Percentiles rank a stretch among this genome's conserved stretches.
Conservation (phyloP, 37 sponge, comb jelly and placozoan species). For the Spongia lamella region DNA sequence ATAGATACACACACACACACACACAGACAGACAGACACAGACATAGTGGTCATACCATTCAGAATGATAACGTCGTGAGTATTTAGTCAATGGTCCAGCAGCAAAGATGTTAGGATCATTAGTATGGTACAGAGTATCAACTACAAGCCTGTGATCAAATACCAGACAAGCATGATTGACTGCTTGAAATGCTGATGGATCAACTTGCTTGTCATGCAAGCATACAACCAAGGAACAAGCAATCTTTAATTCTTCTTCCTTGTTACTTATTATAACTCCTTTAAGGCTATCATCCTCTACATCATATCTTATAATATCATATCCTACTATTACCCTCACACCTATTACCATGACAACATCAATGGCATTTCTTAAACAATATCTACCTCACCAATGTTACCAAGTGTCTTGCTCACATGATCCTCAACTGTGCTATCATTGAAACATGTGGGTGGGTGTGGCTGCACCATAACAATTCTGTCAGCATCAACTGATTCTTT, state of each 20-base stretch:
- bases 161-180: conserved; percentile 95
- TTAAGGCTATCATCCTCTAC: conserved; percentile 7
- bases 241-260: not conserved
- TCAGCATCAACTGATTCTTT: conserved; percentile 29
- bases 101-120: conserved; percentile 89
- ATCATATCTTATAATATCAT: not conserved
- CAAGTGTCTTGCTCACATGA: conserved; percentile 43
- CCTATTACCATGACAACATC: not conserved
- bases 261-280: not conserved
- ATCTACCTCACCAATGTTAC: not conserved
- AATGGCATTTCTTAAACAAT: not conserved
- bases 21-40: not conserved
- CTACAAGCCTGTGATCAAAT: conserved; percentile 87
- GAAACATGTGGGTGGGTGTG: conserved; percentile 48
- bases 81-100: conserved; percentile 95
- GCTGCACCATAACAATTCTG: conserved; percentile 43
- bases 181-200: conserved; percentile 77
- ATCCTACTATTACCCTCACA: conserved; percentile 18
- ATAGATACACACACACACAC: conserved; percentile 15
- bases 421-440: conserved; percentile 50
- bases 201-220: conserved; percentile 62
- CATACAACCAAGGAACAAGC: conserved; percentile 45
- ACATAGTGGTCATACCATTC: conserved; percentile 17
- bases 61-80: conserved; percentile 75
- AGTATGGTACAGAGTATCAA: conserved; percentile 73